Evolutionary conservation across 2,797 vertebrate species (phyloP).

Genomic region (Sandelia bainsii): DNA sequence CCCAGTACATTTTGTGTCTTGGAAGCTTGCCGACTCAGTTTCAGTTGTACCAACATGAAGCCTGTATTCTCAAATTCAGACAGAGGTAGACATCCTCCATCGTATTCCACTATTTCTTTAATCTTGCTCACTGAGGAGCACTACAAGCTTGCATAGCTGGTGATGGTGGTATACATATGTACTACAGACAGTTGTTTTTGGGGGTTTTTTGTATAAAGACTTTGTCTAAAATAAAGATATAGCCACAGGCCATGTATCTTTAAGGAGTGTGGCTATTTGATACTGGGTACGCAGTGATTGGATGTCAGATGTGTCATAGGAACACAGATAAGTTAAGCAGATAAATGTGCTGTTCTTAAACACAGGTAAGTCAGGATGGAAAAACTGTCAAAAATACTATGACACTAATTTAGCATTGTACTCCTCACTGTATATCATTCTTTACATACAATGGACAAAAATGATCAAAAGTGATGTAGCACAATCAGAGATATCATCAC

Average conservation of each 20-base stretch:
- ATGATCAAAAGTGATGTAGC: background rate
- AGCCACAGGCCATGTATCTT: background rate
- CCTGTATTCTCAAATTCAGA: background rate
- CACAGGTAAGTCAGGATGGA: background rate
- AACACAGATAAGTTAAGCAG: background rate
- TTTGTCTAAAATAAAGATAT: background rate
- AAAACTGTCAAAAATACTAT: background rate
- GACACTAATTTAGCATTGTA: no score
- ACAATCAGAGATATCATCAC: background rate
- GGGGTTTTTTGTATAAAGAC: background rate
- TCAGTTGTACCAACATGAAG: background rate
- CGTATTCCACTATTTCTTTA: background rate
- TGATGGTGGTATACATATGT: no score
- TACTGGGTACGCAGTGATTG: no score
- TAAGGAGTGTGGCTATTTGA: background rate
- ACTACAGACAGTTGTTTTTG: no score
- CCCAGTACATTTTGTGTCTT: conserved; percentile 11
- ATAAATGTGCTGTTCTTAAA: background rate
- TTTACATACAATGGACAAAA: background rate
- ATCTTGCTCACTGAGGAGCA: background rate
- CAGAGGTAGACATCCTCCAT: background rate
- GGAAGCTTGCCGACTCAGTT: conserved; percentile 1
- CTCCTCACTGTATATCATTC: background rate
- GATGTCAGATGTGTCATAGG: background rate
- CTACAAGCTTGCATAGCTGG: background rate